Evolutionary conservation across 1,140 invertebrate genomes (phyloP), one percentile per base, ranked within the genome.

Genomic region (Papilio dardanus): DNA sequence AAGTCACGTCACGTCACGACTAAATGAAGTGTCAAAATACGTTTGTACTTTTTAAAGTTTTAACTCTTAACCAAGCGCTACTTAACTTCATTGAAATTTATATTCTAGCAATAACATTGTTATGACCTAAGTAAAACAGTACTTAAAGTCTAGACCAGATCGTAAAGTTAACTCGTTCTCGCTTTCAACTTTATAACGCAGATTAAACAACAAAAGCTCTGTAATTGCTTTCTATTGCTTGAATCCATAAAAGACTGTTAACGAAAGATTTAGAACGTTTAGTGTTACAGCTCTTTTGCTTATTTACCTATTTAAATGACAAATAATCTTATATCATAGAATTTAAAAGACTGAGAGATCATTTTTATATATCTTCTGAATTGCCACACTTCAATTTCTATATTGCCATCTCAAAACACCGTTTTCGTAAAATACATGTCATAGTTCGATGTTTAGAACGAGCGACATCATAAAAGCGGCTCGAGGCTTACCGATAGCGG

Each of bases 131-230:
- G 19, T 69, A 40, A 69, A 69, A 69, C 67, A 21, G 67, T 69
- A 69, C 67, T 40, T 69, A 37, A 69, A 69, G 67, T 69, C 67
- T 69, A 69, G 67, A 69, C 67, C 67, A 42, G 67, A 69, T 24
- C 33, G 33, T 69, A 69, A 69, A 66, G 62, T 33, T 66, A 66
- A 66, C 65, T 66, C 30, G 28, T 66, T 66, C 65, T 19, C 65
- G 31, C 16, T 66, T 66, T 33, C 28, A 31, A 69, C 67, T 69
- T 69, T 42, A 69, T 69, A 69, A 37, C 19, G 67, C 0, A 69
- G 21, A 69, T 37, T 69, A 37, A 69, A 69, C 19, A 35, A 68
- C 67, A 40, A 69, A 24, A 12, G n/a, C 67, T 33, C 35, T 21
- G n/a, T 69, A 24, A 69, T 69, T 24, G n/a, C 67, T 69, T 40